These are phyloP conservation scores for Caiman crocodilus DNA, from an alignment of 2,797 vertebrate genomes.

Conservation along the genomic window DNA sequence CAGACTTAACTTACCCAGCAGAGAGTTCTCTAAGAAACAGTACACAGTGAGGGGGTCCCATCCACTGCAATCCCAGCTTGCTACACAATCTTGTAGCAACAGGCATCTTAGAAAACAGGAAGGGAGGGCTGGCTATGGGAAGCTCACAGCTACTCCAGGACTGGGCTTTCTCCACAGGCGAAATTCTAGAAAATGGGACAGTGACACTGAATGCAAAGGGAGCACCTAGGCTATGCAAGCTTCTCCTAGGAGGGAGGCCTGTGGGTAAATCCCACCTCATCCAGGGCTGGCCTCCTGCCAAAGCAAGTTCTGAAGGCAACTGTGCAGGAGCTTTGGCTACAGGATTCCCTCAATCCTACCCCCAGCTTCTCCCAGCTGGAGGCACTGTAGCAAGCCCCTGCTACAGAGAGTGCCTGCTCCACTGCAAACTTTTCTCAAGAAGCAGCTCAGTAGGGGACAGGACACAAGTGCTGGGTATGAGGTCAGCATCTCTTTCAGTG, in stretches of 20 bases:
- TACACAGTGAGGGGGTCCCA: too few relatives aligned
- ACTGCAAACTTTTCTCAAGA: too few relatives aligned
- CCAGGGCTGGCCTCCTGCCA: neutral
- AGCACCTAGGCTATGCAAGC: neutral
- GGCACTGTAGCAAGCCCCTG: neutral
- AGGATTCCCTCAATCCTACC: neutral
- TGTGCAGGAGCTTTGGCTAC: neutral
- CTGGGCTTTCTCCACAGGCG: neutral
- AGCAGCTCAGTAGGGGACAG: neutral
- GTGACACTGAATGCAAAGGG: neutral
- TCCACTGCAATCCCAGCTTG: too few relatives aligned
- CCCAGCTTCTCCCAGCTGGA: rapidly evolving
- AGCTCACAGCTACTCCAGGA: neutral
- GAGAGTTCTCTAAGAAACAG: neutral
- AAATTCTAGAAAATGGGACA: neutral
- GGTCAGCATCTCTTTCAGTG: neutral
- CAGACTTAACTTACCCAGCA: neutral
- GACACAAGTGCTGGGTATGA: neutral
- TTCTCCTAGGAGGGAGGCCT: neutral
- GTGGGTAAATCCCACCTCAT: neutral
- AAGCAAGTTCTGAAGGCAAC: neutral
- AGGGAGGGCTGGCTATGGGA: neutral
- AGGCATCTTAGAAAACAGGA: neutral
- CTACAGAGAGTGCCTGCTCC: too few relatives aligned
- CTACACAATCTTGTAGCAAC: too few relatives aligned